Evolutionary conservation across 2,113 vertebrate species (phyloP), one percentile per base, ranked within the genome.

Genomic region (Pelecanoides urinatrix): DNA sequence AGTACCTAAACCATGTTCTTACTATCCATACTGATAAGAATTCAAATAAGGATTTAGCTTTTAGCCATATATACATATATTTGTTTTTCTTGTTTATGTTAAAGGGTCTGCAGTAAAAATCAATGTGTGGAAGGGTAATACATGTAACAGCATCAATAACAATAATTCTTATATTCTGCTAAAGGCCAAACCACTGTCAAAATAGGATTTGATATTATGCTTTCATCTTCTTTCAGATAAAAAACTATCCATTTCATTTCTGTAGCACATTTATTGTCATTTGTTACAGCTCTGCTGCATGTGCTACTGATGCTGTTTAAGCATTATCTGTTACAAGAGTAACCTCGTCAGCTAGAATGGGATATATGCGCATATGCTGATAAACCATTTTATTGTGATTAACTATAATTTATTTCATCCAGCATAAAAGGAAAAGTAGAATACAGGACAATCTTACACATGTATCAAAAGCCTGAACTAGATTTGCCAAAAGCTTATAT

Each of bases 101-200:
- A 81, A 92, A 84, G 7, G 16, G 90, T 84, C 75, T 84, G 70
- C 49, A 72, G 72, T 88, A 74, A 93, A 95, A 91, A 59, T 77
- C 67, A 88, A 61, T 91, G 50, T 72, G 78, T 74, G 59, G 42
- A 95, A 92, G 59, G 18, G 42, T 86, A 95, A 86, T 68, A 70
- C 49, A 80, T 67, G 11, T 13, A 94, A 65, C 83, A 80, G 27
- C 82, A 70, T 88, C 49, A 93, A 79, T 79, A 94, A 84, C 59
- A 78, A 61, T 50, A 84, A 82, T 76, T 68, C 47, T 63, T 81
- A 10, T 49, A 74, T 55, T 91, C 75, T 83, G 53, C 61, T 94
- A 86, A 95, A 91, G 80, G 79, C 22, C 40, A 97, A 95, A 92
- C 47, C 65, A 88, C 55, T 84, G 34, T 58, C 70, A 92, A 74